A percentile compares a stretch with the other conserved stretches of the same genome.
phyloP scores from a whole-genome alignment of 2,797 vertebrate species.

The Acipenser oxyrinchus region DNA sequence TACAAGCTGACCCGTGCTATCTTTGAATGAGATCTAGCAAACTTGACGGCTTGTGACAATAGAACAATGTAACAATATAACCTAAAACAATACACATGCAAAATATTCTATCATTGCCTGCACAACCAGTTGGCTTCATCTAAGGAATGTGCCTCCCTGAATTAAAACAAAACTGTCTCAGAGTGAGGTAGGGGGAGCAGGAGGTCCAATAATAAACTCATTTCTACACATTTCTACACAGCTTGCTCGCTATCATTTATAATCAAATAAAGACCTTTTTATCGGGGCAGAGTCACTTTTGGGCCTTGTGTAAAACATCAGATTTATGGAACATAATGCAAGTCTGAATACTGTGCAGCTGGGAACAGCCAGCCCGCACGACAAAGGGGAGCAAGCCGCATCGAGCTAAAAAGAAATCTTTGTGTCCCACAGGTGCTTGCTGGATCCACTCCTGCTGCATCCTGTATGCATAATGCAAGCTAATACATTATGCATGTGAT shows the following conservation, averaged over 20 bases:
- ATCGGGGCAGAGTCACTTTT: constrained; percentile 10
- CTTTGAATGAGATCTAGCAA: not conserved
- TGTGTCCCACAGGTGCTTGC: constrained; percentile 76
- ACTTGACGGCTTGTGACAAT: not conserved
- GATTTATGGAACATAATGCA: not conserved
- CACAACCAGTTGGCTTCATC: not conserved
- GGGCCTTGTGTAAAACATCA: not conserved
- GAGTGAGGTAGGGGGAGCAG: not conserved
- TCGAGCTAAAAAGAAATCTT: constrained; percentile 65
- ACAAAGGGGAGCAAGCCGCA: constrained; percentile 17
- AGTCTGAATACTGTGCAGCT: constrained; percentile 22
- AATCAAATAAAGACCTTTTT: constrained; percentile 29
- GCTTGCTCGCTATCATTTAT: constrained; percentile 56
- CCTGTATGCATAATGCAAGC: constrained; percentile 58
- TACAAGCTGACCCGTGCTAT: not conserved
- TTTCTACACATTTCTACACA: constrained; percentile 48
- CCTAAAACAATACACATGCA: constrained; percentile 15
- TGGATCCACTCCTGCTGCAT: constrained; percentile 66
- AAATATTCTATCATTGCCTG: constrained; percentile 6
- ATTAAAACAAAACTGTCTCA: not conserved
- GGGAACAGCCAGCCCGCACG: constrained; percentile 23
- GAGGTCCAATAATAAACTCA: constrained; percentile 38
- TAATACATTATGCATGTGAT: constrained; percentile 76
- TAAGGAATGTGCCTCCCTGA: not conserved
- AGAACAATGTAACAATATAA: constrained; percentile 1